Percentiles rank a stretch among this genome's conserved stretches.
These are phyloP conservation scores for Agonopterix alstromeriana DNA, from an alignment of 2,888 invertebrate species.

Conservation along the genomic window DNA sequence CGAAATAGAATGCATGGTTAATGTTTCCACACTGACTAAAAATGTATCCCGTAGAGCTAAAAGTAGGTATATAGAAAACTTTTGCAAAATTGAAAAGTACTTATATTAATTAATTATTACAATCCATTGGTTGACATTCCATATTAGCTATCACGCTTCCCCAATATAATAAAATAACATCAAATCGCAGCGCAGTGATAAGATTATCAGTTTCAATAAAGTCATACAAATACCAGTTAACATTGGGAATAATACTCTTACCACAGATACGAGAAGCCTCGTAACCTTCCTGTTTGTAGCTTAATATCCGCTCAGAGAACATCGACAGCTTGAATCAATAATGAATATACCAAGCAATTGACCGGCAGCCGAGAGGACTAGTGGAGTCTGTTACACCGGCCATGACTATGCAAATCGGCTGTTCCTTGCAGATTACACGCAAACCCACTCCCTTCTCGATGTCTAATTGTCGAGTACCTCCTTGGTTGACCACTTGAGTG, in stretches of 20 bases:
- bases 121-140: too few relatives aligned
- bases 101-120: too few relatives aligned
- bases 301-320: slow-evolving; percentile 11
- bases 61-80: too few relatives aligned
- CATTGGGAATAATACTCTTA: background rate
- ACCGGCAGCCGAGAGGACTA: slow-evolving; percentile 7
- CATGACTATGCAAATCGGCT: slow-evolving; percentile 49
- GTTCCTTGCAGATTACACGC: slow-evolving; percentile 51
- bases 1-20: too few relatives aligned
- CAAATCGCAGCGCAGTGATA: too few relatives aligned
- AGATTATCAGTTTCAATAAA: too few relatives aligned
- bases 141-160: too few relatives aligned
- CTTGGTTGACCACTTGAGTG: slow-evolving; percentile 3
- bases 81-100: too few relatives aligned
- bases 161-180: too few relatives aligned
- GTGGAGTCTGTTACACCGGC: slow-evolving; percentile 26
- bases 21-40: too few relatives aligned
- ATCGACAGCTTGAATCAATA: slow-evolving; percentile 24
- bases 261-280: background rate
- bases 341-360: slow-evolving; percentile 35
- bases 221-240: background rate
- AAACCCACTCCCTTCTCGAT: slow-evolving; percentile 40
- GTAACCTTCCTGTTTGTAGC: background rate
- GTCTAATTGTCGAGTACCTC: slow-evolving; percentile 35
- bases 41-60: too few relatives aligned